These are phyloP conservation scores for Latrodectus elegans DNA, from an alignment of 2,888 invertebrate genomes.

Conservation along the genomic window DNA sequence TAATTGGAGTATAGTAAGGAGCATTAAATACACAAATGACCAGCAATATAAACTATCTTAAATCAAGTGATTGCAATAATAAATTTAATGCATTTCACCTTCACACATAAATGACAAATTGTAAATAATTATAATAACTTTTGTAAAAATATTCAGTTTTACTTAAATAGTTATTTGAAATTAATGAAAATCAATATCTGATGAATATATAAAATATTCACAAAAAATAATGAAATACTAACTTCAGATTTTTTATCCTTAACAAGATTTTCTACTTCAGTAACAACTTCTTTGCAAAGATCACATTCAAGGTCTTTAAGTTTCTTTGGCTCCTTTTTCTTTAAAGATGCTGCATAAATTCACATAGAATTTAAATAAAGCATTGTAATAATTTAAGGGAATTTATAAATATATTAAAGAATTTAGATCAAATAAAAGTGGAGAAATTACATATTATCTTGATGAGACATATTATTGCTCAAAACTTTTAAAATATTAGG, in stretches of 20 bases:
- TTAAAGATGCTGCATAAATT: conserved; percentile 17
- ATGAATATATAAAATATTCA: too few species aligned
- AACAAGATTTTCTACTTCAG: conserved; percentile 84
- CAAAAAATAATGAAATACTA: not conserved
- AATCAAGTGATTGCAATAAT: too few species aligned
- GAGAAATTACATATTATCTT: not conserved
- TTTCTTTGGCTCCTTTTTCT: conserved; percentile 4
- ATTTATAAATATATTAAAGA: not conserved
- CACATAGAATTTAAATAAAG: not conserved
- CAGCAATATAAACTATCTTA: too few species aligned
- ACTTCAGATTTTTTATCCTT: conserved; percentile 85
- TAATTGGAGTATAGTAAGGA: too few species aligned
- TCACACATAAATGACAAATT: too few species aligned
- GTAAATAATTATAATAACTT: too few species aligned
- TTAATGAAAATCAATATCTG: too few species aligned
- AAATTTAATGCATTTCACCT: too few species aligned
- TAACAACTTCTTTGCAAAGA: conserved; percentile 88
- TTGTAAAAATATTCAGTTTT: too few species aligned
- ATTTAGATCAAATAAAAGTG: not conserved
- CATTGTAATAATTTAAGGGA: not conserved
- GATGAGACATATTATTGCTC: not conserved
- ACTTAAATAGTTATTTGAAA: too few species aligned
- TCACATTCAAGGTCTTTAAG: conserved; percentile 78
- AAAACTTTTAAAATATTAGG: not conserved
- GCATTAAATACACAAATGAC: too few species aligned